Percentiles rank a stretch among this genome's conserved stretches.
Conservation (phyloP, 1,140 invertebrate species). For the Antheraea mylitta region DNA sequence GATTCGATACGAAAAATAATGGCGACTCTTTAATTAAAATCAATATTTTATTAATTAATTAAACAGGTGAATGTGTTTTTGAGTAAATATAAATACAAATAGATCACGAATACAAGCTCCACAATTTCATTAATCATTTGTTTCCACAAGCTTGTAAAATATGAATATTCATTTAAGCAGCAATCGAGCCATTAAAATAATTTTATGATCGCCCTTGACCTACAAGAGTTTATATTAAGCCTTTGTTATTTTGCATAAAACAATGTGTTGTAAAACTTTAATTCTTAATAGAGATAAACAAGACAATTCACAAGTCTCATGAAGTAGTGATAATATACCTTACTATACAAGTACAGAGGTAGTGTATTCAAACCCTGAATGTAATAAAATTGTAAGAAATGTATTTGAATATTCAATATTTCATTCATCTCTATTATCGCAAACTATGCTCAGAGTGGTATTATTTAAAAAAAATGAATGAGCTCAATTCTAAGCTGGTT, state of each 20-base stretch:
- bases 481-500: no score
- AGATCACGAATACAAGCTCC: neutral
- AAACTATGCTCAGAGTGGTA: no score
- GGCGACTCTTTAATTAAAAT: no score
- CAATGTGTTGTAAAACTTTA: neutral
- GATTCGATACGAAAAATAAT: no score
- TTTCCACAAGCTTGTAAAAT: neutral
- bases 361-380: no score
- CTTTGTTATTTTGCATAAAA: neutral
- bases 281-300: neutral
- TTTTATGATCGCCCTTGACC: conserved; percentile 9
- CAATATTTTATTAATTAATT: neutral
- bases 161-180: neutral
- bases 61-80: neutral
- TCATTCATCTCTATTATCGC: no score
- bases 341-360: no score
- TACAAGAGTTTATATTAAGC: neutral
- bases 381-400: no score
- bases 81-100: neutral
- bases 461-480: no score
- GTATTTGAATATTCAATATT: no score
- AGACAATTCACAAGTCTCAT: no score
- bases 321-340: no score
- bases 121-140: neutral
- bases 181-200: conserved; percentile 1